Conservation (phyloP, 2,113 vertebrate genomes). For the Protobothrops mucrosquamatus region DNA sequence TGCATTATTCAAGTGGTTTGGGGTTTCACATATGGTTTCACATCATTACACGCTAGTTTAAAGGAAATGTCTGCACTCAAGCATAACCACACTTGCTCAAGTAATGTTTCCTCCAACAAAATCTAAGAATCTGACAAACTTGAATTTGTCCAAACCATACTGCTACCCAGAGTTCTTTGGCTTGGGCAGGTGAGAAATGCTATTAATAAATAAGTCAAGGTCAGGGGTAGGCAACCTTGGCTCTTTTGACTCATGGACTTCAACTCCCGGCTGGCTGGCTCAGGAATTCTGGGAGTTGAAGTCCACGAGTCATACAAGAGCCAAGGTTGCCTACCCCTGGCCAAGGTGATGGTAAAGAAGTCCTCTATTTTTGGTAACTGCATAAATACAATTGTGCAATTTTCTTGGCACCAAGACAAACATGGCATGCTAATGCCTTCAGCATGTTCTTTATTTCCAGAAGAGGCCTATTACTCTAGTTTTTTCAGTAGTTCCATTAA, state of each 20-base stretch:
- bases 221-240: no score
- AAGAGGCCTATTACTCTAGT: background rate
- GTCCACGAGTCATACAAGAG: no score
- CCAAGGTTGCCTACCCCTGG: no score
- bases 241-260: no score
- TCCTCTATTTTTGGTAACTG: background rate
- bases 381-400: background rate
- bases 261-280: no score
- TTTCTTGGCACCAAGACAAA: background rate
- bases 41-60: slow-evolving; percentile 26
- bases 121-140: background rate
- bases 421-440: background rate
- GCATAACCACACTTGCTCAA: slow-evolving; percentile 52
- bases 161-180: background rate
- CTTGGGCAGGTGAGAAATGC: background rate
- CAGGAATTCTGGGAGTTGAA: no score
- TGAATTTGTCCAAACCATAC: background rate
- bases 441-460: background rate
- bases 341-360: background rate
- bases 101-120: background rate
- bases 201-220: background rate
- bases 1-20: slow-evolving; percentile 37
- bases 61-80: slow-evolving; percentile 41
- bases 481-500: background rate
- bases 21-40: slow-evolving; percentile 46